Evolutionary conservation across 2,113 vertebrate species (phyloP), one percentile per base, ranked within the genome.

Genomic region (Hippoglossus stenolepis): DNA sequence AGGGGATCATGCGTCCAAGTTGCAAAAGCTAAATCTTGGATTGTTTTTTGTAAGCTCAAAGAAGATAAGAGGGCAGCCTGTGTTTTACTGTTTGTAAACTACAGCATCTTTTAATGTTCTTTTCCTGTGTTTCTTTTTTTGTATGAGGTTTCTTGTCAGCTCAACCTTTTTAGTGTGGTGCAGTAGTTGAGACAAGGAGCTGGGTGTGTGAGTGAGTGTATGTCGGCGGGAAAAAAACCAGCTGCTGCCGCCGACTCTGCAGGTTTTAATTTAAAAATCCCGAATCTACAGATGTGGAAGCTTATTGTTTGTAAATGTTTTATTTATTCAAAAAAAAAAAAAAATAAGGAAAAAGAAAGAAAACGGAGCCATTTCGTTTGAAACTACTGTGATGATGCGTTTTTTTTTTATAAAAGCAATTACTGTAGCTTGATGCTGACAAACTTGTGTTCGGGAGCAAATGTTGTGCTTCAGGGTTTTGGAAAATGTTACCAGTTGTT

Each of bases 391-490:
- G 90, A 90, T 70, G 77, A 70, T 82, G 21, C 63, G n/a, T 90
- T 91, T 93, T 89, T 51, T 18, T 49, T 93, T 89, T 67, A 70
- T 84, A 88, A 90, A 90, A 90, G 85, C 87, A 84, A 77, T 87
- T 71, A 86, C 80, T 91, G 91, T 90, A 92, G 91, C 90, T 83
- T 80, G 74, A 86, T 65, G 87, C 75, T 87, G 74, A 59, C 53
- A 77, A 83, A 61, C 53, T 89, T 85, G 54, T 17, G 80, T 84
- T 70, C 73, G 64, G 61, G 85, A 76, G 70, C 70, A 85, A 87
- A 75, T 80, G 77, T 31, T 38, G 80, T 80, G 7, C 13, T 70
- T 75, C 74, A 65, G 80, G 81, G 70, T 82, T 77, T 14, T 62
- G 67, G 67, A 83, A 71, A 70, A 66, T 80, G 75, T 86, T 18